Evolutionary conservation across 2,888 invertebrate species (phyloP).

Genomic region (Poecilus cupreus): DNA sequence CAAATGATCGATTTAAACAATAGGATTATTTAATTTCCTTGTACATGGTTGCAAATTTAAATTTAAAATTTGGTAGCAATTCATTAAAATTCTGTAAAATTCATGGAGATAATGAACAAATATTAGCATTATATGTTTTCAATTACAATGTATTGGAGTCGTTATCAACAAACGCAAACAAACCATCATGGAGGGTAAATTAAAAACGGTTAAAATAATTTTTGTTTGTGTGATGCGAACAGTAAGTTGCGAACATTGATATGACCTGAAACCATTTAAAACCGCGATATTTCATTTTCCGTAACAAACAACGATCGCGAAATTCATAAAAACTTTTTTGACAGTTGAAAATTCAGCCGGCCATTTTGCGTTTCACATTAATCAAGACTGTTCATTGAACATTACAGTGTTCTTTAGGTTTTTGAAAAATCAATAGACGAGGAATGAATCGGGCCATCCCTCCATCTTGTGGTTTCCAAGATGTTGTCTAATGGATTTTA

Average conservation of each 20-base stretch:
- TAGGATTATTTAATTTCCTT: no score
- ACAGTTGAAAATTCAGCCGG: background rate
- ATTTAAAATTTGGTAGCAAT: no score
- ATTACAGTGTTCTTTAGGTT: background rate
- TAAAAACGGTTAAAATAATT: background rate
- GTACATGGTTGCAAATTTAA: no score
- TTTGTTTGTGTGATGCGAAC: background rate
- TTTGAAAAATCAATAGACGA: conserved; percentile 31
- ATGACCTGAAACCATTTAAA: background rate
- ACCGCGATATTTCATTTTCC: background rate
- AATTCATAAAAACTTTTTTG: conserved; percentile 7
- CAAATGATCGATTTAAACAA: no score
- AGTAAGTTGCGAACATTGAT: background rate
- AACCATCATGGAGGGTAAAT: background rate
- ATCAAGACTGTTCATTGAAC: conserved; percentile 15
- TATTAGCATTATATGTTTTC: background rate
- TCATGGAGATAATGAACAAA: background rate
- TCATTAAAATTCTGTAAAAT: no score
- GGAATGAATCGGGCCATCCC: conserved; percentile 1
- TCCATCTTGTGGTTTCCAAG: conserved; percentile 13
- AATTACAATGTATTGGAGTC: background rate
- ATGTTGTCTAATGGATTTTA: conserved; percentile 23
- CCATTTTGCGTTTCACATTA: background rate
- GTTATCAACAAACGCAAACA: background rate
- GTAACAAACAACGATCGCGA: background rate